These are phyloP conservation scores for Aurelia sp. DNA, from an alignment of 30 jellyfish, hydroid and myxozoan species.

Conservation along the genomic window DNA sequence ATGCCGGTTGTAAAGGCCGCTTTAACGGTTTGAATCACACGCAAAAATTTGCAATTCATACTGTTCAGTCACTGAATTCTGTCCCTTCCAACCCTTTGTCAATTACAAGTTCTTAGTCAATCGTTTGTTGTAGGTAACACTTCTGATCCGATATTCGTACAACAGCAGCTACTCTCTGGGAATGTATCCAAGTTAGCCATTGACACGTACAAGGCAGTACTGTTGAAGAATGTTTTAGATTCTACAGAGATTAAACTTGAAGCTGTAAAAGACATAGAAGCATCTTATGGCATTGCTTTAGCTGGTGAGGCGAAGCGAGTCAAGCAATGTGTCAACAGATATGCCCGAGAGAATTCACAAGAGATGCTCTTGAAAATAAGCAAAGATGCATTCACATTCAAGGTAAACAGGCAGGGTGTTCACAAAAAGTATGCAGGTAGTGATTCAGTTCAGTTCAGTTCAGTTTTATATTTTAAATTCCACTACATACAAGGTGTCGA, in stretches of 20 bases:
- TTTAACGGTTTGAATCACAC: too few species aligned
- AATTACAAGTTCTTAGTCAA: not conserved
- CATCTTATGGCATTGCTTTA: constrained; percentile 54
- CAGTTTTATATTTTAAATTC: too few species aligned
- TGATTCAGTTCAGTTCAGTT: too few species aligned
- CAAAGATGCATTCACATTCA: not conserved
- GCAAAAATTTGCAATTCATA: too few species aligned
- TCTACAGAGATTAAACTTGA: constrained; percentile 26
- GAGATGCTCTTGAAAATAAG: constrained; percentile 18
- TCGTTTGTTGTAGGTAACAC: constrained; percentile 24
- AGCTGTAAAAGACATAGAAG: not conserved
- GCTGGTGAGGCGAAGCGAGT: constrained; percentile 57
- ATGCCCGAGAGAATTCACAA: constrained; percentile 28
- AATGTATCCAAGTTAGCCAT: constrained; percentile 24
- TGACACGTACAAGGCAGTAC: constrained; percentile 35
- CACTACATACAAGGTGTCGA: too few species aligned
- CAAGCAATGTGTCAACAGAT: constrained; percentile 10
- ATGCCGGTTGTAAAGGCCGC: too few species aligned
- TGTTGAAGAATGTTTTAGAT: constrained; percentile 6
- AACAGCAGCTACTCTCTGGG: constrained; percentile 30
- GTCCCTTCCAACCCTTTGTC: not conserved
- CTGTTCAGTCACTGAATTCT: too few species aligned
- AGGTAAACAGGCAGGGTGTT: not conserved
- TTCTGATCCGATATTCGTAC: constrained; percentile 38
- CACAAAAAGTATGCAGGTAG: too few species aligned